Evolutionary conservation across 2,797 vertebrate species (phyloP).

Genomic region (Petrocephalus schoutedeni): DNA sequence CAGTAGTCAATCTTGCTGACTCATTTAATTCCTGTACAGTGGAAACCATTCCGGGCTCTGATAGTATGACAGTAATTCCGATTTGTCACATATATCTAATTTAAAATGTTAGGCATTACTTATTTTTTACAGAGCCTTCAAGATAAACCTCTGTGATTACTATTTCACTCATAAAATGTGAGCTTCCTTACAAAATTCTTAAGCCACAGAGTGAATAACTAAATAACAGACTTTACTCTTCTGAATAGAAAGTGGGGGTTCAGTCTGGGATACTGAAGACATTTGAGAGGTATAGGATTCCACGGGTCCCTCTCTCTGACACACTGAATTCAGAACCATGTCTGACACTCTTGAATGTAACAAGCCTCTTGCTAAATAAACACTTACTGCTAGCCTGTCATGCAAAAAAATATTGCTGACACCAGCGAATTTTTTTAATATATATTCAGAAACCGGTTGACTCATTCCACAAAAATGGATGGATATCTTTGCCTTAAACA

Average conservation of each 20-base stretch:
- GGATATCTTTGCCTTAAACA: background rate
- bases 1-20: background rate
- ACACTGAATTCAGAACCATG: background rate
- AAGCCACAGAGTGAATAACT: background rate
- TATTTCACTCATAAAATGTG: background rate
- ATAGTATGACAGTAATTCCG: background rate
- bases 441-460: background rate
- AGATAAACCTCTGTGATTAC: background rate
- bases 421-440: background rate
- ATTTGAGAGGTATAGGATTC: background rate
- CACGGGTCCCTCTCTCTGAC: background rate
- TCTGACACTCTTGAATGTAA: background rate
- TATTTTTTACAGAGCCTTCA: background rate
- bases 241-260: background rate
- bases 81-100: conserved; percentile 6
- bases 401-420: background rate
- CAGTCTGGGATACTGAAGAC: background rate
- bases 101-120: background rate
- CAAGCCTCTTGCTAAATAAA: background rate
- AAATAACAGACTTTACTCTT: background rate
- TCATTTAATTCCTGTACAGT: background rate
- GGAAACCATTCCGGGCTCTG: background rate
- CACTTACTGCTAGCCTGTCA: background rate
- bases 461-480: background rate
- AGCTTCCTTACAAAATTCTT: conserved; percentile 13